These are phyloP conservation scores for Orchestes rusci DNA, from an alignment of 2,888 invertebrate species.

Conservation along the genomic window DNA sequence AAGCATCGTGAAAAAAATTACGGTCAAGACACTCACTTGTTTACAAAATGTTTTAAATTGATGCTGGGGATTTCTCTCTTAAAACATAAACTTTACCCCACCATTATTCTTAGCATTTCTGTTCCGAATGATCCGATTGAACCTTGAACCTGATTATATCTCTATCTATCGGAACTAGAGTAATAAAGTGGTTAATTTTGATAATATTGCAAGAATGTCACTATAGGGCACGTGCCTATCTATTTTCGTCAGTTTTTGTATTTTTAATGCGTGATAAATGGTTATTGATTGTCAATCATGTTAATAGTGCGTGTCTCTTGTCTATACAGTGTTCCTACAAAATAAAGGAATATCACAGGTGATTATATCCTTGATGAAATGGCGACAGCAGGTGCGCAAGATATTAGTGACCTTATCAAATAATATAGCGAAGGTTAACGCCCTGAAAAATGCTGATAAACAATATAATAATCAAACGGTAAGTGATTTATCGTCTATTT, in stretches of 20 bases:
- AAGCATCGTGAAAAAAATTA: constrained; percentile 12
- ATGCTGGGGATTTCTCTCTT: constrained; percentile 39
- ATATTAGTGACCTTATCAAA: too few relatives aligned
- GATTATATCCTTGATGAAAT: too few relatives aligned
- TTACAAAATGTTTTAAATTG: constrained; percentile 37
- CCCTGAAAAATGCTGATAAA: too few relatives aligned
- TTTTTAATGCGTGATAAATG: too few relatives aligned
- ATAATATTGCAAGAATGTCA: constrained; percentile 20
- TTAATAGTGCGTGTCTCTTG: too few relatives aligned
- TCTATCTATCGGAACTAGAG: constrained; percentile 42
- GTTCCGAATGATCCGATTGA: constrained; percentile 43
- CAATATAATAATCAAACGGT: too few relatives aligned
- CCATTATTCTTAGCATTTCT: constrained; percentile 41
- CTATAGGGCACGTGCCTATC: constrained; percentile 18
- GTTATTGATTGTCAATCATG: too few relatives aligned
- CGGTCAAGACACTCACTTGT: constrained; percentile 31
- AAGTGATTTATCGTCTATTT: too few relatives aligned
- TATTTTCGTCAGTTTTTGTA: constrained; percentile 3
- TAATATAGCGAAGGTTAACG: too few relatives aligned
- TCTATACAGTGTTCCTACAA: too few relatives aligned
- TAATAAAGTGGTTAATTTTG: constrained; percentile 23
- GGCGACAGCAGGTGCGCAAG: too few relatives aligned
- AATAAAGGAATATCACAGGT: too few relatives aligned
- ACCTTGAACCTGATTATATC: constrained; percentile 45
- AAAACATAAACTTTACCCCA: constrained; percentile 43